A percentile compares a stretch with the other conserved stretches of the same genome.
phyloP scores from a whole-genome alignment of 2,888 invertebrate species.

The Protodeltote pygarga region DNA sequence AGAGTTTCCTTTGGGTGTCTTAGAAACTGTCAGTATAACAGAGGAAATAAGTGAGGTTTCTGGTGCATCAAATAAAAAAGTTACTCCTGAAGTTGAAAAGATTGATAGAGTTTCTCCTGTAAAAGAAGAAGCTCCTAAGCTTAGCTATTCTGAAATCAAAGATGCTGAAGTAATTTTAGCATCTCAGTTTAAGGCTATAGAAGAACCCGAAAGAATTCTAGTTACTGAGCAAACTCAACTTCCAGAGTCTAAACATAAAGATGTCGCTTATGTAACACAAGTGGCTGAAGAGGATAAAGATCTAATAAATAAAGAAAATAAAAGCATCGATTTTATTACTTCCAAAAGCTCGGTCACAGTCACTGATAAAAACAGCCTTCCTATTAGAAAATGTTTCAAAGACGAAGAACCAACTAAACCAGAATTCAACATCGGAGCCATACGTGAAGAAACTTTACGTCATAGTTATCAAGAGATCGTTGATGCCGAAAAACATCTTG shows the following conservation, averaged over 20 bases:
- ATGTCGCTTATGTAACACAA: not conserved
- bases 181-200: constrained; percentile 12
- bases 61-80: not conserved
- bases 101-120: constrained; percentile 14
- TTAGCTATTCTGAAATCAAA: constrained; percentile 52
- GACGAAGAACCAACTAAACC: not conserved
- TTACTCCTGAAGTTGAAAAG: not conserved
- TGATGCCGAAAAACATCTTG: constrained; percentile 61
- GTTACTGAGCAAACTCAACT: not conserved
- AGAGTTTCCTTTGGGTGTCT: constrained; percentile 33
- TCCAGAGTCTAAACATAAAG: not conserved
- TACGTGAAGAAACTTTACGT: constrained; percentile 51
- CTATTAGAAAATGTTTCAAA: not conserved
- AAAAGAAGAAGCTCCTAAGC: constrained; percentile 41
- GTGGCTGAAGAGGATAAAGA: constrained; percentile 1
- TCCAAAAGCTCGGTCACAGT: constrained; percentile 1
- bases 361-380: not conserved
- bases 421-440: constrained; percentile 12
- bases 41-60: constrained; percentile 2
- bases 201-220: not conserved
- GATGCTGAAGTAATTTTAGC: constrained; percentile 58
- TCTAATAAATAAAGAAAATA: constrained; percentile 11
- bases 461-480: constrained; percentile 62
- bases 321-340: constrained; percentile 13
- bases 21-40: constrained; percentile 22